A percentile compares a stretch with the other conserved stretches of the same genome.
These are phyloP conservation scores for Yponomeuta cagnagella DNA, from an alignment of 2,888 invertebrate species.

Conservation along the genomic window DNA sequence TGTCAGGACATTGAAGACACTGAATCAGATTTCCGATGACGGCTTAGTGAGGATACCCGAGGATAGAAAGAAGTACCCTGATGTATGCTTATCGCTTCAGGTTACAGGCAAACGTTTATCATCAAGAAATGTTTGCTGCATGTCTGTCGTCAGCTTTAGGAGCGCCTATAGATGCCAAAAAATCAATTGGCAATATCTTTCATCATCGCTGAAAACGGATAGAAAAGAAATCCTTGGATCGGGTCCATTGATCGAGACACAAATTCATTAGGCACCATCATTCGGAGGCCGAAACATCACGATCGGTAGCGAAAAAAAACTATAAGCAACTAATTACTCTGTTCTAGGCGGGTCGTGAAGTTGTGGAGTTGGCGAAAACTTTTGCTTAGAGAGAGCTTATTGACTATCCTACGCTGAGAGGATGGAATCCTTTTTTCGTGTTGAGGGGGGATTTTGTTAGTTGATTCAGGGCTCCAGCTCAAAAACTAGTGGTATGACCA, in stretches of 20 bases:
- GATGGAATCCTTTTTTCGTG: too few species aligned
- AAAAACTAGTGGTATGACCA: too few species aligned
- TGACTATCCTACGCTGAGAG: too few species aligned
- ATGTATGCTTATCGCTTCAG: too few species aligned
- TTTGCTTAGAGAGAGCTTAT: background rate
- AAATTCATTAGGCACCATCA: conserved; percentile 35
- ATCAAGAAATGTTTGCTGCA: too few species aligned
- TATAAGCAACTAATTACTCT: conserved; percentile 48
- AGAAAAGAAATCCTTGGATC: conserved; percentile 40
- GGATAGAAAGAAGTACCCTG: too few species aligned
- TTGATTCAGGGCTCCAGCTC: too few species aligned
- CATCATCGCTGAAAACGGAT: conserved; percentile 1
- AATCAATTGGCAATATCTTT: conserved; percentile 9
- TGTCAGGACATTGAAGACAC: too few species aligned
- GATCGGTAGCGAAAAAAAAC: conserved; percentile 41
- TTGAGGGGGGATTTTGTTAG: too few species aligned
- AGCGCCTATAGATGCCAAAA: conserved; percentile 23
- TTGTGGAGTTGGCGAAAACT: background rate
- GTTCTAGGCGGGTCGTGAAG: conserved; percentile 2
- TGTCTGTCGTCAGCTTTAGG: background rate
- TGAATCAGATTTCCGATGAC: too few species aligned
- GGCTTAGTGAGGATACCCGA: too few species aligned
- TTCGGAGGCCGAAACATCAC: conserved; percentile 48
- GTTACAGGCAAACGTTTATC: too few species aligned
- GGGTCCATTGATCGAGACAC: conserved; percentile 15